A percentile compares a stretch with the other conserved stretches of the same genome.
These are phyloP conservation scores for Drosophila nikananu DNA, from an alignment of 1,140 invertebrate genomes.

Conservation along the genomic window DNA sequence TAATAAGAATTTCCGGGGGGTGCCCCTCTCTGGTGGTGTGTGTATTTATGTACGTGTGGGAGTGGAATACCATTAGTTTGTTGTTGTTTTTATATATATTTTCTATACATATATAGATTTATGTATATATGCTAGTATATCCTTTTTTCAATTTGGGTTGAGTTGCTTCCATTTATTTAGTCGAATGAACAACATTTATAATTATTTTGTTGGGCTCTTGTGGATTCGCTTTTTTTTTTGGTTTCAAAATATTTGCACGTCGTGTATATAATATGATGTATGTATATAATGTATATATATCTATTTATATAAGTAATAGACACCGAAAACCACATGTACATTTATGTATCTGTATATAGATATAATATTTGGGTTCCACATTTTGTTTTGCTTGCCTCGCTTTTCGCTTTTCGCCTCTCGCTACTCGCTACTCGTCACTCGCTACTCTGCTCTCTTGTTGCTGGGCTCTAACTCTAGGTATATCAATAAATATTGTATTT, in stretches of 20 bases:
- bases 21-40: constrained; percentile 16
- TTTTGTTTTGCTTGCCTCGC: constrained; percentile 8
- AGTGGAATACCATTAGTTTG: constrained; percentile 56
- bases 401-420: not conserved
- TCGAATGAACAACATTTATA: constrained; percentile 79
- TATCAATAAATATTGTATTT: constrained; percentile 79
- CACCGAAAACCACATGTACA: constrained; percentile 81
- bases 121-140: constrained; percentile 25
- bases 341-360: constrained; percentile 71
- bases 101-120: constrained; percentile 21
- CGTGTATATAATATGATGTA: constrained; percentile 63
- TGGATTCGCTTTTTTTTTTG: constrained; percentile 29
- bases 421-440: not conserved
- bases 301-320: constrained; percentile 74
- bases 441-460: constrained; percentile 8
- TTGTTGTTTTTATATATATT: constrained; percentile 20
- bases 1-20: not conserved
- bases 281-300: constrained; percentile 63
- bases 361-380: constrained; percentile 57
- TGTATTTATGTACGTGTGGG: constrained; percentile 16
- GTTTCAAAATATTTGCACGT: constrained; percentile 70
- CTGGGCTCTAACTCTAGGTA: constrained; percentile 54
- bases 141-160: constrained; percentile 34
- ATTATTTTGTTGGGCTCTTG: constrained; percentile 45
- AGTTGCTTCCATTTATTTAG: constrained; percentile 58